A percentile compares a stretch with the other conserved stretches of the same genome.
Evolutionary conservation across 2,888 invertebrate genomes (phyloP).

Genomic region (Drosophila atripex): DNA sequence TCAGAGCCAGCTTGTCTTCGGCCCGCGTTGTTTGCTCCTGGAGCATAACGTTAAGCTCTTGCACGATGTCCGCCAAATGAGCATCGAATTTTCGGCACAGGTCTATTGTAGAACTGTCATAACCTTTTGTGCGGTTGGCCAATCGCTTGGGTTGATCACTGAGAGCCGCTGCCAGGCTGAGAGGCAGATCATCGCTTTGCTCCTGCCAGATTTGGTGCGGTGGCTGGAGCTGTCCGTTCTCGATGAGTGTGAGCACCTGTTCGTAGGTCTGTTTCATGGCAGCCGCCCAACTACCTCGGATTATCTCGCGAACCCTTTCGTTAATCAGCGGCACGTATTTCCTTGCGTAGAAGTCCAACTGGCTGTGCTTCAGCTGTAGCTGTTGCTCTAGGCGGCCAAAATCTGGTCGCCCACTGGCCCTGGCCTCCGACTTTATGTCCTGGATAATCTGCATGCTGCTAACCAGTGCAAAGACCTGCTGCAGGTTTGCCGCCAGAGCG

Average conservation of each 20-base stretch:
- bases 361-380: constrained; percentile 85
- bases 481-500: constrained; percentile 85
- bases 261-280: constrained; percentile 83
- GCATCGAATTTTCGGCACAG: constrained; percentile 88
- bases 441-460: constrained; percentile 89
- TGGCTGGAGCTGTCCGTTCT: constrained; percentile 21
- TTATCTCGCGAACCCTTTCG: constrained; percentile 87
- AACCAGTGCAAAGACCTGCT: constrained; percentile 87
- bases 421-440: constrained; percentile 89
- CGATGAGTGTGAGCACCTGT: constrained; percentile 83
- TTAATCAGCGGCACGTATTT: constrained; percentile 90
- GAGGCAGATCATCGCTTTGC: constrained; percentile 85
- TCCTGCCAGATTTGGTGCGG: constrained; percentile 87
- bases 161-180: constrained; percentile 83
- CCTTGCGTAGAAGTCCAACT: constrained; percentile 88
- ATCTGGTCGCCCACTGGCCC: constrained; percentile 86
- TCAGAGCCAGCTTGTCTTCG: constrained; percentile 79
- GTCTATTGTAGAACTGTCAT: constrained; percentile 89
- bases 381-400: constrained; percentile 87
- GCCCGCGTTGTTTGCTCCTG: constrained; percentile 77
- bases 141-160: constrained; percentile 84
- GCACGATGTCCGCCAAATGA: constrained; percentile 87
- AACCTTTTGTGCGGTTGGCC: constrained; percentile 92
- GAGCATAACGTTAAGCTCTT: constrained; percentile 89
- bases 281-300: constrained; percentile 83